Evolutionary conservation across 1,140 invertebrate species (phyloP).

Genomic region (Mizuhopecten yessoensis): DNA sequence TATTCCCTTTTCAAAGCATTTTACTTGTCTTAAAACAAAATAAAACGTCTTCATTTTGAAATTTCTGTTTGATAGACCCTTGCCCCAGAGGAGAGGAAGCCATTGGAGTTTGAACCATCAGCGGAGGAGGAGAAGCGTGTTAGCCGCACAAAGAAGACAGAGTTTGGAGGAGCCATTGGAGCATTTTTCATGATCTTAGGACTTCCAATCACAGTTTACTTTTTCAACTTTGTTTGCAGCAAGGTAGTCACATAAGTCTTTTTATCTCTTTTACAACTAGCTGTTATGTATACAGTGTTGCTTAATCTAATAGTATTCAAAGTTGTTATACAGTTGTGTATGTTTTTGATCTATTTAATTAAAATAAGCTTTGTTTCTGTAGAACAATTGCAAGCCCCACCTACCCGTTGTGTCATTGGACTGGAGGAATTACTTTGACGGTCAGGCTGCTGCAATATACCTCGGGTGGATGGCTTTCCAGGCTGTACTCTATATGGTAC

Average conservation of each 20-base stretch:
- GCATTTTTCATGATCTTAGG: conserved; percentile 74
- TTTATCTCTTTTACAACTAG: no score
- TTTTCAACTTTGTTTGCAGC: conserved; percentile 76
- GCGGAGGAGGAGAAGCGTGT: conserved; percentile 59
- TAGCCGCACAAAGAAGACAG: conserved; percentile 57
- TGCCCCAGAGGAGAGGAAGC: conserved; percentile 50
- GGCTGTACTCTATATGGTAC: conserved; percentile 77
- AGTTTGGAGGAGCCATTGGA: conserved; percentile 80
- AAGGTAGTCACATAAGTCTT: no score
- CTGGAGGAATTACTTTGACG: conserved; percentile 70
- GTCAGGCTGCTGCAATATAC: conserved; percentile 74
- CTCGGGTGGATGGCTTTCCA: conserved; percentile 81
- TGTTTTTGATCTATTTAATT: no score
- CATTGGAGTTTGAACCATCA: conserved; percentile 44
- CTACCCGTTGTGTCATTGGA: conserved; percentile 69
- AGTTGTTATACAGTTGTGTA: no score
- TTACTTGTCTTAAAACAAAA: no score
- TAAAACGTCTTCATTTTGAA: neutral
- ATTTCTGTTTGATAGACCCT: conserved; percentile 21
- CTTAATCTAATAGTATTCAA: no score
- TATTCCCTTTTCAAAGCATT: no score
- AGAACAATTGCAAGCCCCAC: conserved; percentile 72
- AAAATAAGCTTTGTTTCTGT: conserved; percentile 52
- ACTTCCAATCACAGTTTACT: conserved; percentile 73
- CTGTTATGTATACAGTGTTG: no score